These are phyloP conservation scores for Podabrus alpinus DNA, from an alignment of 2,888 invertebrate genomes.

Conservation along the genomic window DNA sequence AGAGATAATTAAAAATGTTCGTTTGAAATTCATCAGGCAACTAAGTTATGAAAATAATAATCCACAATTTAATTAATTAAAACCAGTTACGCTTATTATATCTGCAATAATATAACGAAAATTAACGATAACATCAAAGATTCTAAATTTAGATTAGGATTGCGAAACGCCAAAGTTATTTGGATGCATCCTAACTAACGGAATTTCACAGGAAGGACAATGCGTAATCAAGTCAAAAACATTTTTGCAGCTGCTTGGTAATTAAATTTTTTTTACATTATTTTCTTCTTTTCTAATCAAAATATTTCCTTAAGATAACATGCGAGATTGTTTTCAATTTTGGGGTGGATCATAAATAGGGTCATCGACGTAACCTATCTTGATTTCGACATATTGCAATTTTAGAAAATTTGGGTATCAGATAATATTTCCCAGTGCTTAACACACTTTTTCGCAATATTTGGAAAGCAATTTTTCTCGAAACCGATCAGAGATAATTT, in stretches of 20 bases:
- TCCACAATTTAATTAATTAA: constrained; percentile 33
- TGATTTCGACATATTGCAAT: neutral
- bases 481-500: too few species aligned
- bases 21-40: constrained; percentile 32
- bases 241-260: constrained; percentile 24
- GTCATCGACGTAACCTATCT: neutral
- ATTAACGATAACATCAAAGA: constrained; percentile 23
- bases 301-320: neutral
- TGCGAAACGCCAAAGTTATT: constrained; percentile 26
- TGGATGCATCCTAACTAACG: constrained; percentile 20
- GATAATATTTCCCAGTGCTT: too few species aligned
- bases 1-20: constrained; percentile 32
- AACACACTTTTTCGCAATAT: too few species aligned
- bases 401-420: neutral
- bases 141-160: constrained; percentile 23
- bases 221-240: constrained; percentile 21
- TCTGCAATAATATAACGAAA: constrained; percentile 32
- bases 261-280: constrained; percentile 9
- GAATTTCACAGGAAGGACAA: constrained; percentile 25
- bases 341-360: neutral
- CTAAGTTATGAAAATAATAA: constrained; percentile 28
- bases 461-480: too few species aligned
- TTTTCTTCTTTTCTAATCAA: constrained; percentile 1
- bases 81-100: constrained; percentile 36
- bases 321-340: neutral